Base-by-base conservation (phyloP, 1,140 invertebrate species). In the Drosophila navojoa region DNA sequence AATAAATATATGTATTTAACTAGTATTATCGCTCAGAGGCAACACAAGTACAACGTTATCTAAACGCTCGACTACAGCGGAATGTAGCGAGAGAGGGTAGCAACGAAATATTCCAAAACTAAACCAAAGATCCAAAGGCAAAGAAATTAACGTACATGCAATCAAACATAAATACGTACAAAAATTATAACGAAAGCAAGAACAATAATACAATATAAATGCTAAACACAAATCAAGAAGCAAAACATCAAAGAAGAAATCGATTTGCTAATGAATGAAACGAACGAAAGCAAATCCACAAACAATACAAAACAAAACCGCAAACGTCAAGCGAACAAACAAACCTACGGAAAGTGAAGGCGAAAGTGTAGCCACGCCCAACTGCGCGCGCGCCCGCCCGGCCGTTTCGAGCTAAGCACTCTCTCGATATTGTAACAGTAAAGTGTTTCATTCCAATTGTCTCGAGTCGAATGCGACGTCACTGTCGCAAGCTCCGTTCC, bases 41-140 rank as follows among this genome's bases (percentile, higher is more conserved):
- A 22, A 50, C 15, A 59, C 47, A 5, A 22, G 22, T 42, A n/a
- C 32, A 32, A 49, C 45, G 53, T 71, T 73, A 73, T 68, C 64
- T 45, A 55, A 69, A 61, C 15, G 49, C 27, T 25, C 55, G 15
- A 35, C 53, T n/a, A 68, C n/a, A 25, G 52, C 69, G 76, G 61
- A 79, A 84, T 85, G 81, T 82, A 80, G 81, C 55, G 62, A 38
- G 40, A 53, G 54, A 45, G 49, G 25, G 15, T 22, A 64, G 42
- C 32, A 32, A 71, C 53, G 49, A 71, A 76, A 64, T 74, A 79
- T 73, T 68, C 32, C 69, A 79, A 71, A 89, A 82, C 79, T 49
- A 87, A 87, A 87, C 82, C 84, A 90, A 89, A 87, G 85, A 87
- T 86, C 76, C 84, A 85, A 87, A 84, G 84, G 85, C 85, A 87